Evolutionary conservation across 2,797 vertebrate genomes (phyloP), one percentile per base, ranked within the genome.

Genomic region (Crax fasciolata): DNA sequence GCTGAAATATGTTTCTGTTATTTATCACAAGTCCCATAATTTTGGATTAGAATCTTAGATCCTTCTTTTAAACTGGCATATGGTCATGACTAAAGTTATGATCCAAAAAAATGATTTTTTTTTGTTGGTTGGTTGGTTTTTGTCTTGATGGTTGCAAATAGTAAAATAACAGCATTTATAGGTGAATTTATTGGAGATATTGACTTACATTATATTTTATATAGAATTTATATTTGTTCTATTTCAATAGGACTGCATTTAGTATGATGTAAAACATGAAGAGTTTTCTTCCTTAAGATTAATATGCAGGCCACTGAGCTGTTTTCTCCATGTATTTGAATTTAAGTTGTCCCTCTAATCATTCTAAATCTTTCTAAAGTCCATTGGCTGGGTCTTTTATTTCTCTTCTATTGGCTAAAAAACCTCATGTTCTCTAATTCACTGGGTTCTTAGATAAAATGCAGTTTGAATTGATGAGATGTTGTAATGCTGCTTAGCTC

Each of bases 401-500:
- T 95, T 90, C 52, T 38, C 35, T 92, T 84, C 55, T 38, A 63
- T 23, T 77, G 11, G 9, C 46, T 91, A 70, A 86, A 93, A 88
- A 15, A 3, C 0, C 11, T 32, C 11, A 14, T 48, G 24, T 87
- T 78, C 51, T 70, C 71, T 73, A 92, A 93, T 94, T 93, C 66
- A 86, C 48, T 84, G 38, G 10, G 13, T 81, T 93, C 43, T 73
- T 48, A 81, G 55, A 94, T 73, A 84, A 96, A 93, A 70, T 73
- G 19, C 67, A 32, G 21, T 35, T 94, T 66, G 32, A 87, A 91
- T 67, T 94, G 84, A 88, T 76, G 87, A 87, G 67, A 90, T 65
- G 30, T 57, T 86, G 55, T 85, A 94, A 95, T 96, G 76, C 79
- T 73, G 25, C 73, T 95, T 88, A 78, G 51, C 84, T 91, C 76